Conservation (phyloP, 30 jellyfish, hydroid and myxozoan species). For the Aurelia sp. region DNA sequence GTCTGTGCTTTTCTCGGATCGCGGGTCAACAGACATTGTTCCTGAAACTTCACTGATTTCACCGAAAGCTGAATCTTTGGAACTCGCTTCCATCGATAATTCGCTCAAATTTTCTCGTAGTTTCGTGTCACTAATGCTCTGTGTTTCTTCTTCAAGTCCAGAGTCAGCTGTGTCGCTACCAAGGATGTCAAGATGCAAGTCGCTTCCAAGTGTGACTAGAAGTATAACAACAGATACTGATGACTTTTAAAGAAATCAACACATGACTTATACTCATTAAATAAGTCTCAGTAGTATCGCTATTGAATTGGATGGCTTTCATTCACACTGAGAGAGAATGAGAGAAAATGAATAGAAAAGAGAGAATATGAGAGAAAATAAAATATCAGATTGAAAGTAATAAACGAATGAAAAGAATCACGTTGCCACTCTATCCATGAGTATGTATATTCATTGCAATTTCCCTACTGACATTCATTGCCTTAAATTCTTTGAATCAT, state of each 20-base stretch:
- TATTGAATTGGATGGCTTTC: too few relatives aligned
- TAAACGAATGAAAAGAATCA: too few relatives aligned
- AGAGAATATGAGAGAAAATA: too few relatives aligned
- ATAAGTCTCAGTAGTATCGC: too few relatives aligned
- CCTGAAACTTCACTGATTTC: constrained; percentile 38
- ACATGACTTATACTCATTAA: background rate
- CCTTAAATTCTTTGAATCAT: too few relatives aligned
- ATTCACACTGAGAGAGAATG: too few relatives aligned
- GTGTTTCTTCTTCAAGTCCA: constrained; percentile 86
- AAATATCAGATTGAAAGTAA: too few relatives aligned
- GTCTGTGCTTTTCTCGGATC: constrained; percentile 14
- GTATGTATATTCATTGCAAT: too few relatives aligned
- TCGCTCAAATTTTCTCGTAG: constrained; percentile 48
- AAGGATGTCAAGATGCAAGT: constrained; percentile 36
- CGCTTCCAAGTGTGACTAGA: constrained; percentile 62
- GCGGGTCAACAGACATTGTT: constrained; percentile 35
- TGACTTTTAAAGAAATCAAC: background rate
- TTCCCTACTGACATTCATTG: too few relatives aligned
- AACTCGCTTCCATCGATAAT: constrained; percentile 34
- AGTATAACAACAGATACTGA: background rate
- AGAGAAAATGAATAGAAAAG: too few relatives aligned
- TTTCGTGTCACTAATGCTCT: constrained; percentile 34
- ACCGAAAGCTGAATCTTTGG: constrained; percentile 64
- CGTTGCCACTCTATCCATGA: too few relatives aligned
- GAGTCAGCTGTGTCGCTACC: constrained; percentile 80